These are phyloP conservation scores for human (Homo sapiens) DNA, from an alignment of 2,113 vertebrate genomes.

Conservation along the genomic window DNA sequence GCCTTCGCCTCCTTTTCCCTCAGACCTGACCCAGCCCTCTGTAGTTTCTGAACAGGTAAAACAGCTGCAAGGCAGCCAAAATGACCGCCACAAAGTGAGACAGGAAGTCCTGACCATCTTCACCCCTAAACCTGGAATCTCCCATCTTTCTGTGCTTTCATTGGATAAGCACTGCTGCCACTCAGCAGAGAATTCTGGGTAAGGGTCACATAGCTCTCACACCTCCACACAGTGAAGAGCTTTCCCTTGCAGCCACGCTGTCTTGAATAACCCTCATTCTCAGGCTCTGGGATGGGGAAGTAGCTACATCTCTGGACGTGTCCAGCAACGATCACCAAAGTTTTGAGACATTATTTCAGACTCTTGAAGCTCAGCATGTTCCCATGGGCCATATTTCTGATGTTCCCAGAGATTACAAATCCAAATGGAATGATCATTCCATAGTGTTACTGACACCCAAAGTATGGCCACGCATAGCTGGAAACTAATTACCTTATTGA, in stretches of 20 bases:
- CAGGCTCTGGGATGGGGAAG: no score
- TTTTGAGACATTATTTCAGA: not conserved
- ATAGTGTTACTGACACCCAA: not conserved
- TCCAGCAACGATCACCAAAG: not conserved
- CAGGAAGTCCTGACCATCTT: not conserved
- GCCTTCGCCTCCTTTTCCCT: not conserved
- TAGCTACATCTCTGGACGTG: not conserved
- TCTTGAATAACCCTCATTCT: rapidly evolving
- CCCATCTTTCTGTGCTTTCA: not conserved
- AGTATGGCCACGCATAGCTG: not conserved
- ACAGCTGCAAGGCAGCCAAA: not conserved
- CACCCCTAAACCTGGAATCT: rapidly evolving
- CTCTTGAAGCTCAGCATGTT: not conserved
- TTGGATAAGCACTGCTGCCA: not conserved
- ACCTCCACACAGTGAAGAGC: rapidly evolving
- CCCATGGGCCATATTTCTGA: not conserved
- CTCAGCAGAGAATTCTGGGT: not conserved
- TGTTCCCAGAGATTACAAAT: not conserved
- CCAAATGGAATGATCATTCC: not conserved
- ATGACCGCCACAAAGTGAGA: rapidly evolving
- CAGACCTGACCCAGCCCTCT: no score
- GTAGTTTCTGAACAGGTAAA: rapidly evolving
- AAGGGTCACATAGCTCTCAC: not conserved
- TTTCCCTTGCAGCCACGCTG: rapidly evolving
- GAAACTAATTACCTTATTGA: not conserved